Base-by-base conservation (phyloP, 2,888 invertebrate species). In the Alloplasta piceator region DNA sequence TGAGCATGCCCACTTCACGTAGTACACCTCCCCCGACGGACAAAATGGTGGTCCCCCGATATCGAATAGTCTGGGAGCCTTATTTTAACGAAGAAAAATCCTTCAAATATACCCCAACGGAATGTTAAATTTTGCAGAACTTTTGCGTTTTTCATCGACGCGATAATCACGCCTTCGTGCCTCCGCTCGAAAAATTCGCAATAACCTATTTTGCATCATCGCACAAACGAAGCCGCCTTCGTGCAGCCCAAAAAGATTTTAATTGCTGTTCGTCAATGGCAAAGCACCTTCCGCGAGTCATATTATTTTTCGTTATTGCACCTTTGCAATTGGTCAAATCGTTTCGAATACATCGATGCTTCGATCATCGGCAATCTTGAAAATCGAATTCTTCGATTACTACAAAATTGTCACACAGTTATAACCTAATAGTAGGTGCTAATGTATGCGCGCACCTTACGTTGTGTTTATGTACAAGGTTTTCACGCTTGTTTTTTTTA, bases 41-140 rank as follows among this genome's bases (percentile, higher is more conserved):
- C 92, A 92, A 92, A 92, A 92, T 92, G 92, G 92, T 91, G 92
- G 92, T 90, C 92, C 91, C 91, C 84, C 85, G 90, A 90, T 89
- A 86, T 87, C 89, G 87, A 88, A 88, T 87, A 88, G 84, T 89
- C 88, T 87, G 86, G 86, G 86, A 86, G 86, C 87, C 87, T 86
- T 89, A 88, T 89, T 88, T 88, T 84, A 78, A 82, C 83, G 80
- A 86, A 87, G 12, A 87, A 87, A 86, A 80, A 70, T 85, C 84
- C 50, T 82, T 80, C 83, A 82, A 82, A 83, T 74, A 82, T 56
- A 63, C 58, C 78, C 55, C 73, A 78, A 86, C 61, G 60, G 26
- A 58, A 46, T 56, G 60, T 83, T 79, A 60, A 73, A 56, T 60
- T 63, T 43, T 36, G 46, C 56, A 55, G 82, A 86, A 83, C 38